Base-by-base conservation (phyloP, 30 jellyfish, hydroid and myxozoan genomes). In the Hydractinia echinata region DNA sequence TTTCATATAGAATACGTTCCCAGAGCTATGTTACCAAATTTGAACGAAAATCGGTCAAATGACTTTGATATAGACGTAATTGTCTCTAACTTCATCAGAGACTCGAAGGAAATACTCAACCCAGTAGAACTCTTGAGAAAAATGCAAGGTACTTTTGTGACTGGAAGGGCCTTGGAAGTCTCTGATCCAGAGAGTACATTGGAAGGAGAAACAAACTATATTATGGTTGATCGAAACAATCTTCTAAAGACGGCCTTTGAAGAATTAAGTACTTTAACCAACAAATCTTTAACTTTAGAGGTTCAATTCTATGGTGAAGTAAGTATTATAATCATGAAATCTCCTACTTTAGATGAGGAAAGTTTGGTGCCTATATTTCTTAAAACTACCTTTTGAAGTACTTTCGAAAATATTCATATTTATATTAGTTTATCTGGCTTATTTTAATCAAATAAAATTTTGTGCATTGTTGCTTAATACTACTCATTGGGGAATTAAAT, bases 81-180 rank as follows among this genome's bases (percentile, higher is more conserved):
- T 56, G 10, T 10, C 68, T 15, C 10, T 10, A 56, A 56, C 15
- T 56, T 56, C 15, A 56, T 56, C 10, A 56, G 10, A 9, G 68
- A 56, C 10, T 9, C 10, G 13, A 9, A 9, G 15, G 15, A 10
- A 9, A 15, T 9, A 56, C 13, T 56, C 68, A 67, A 67, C 39
- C 78, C 78, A 9, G 78, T 67, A 9, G 78, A 15, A 9, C 18
- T 67, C 9, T 20, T 67, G 9, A 15, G 50, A 67, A 67, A 67
- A 67, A 19, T 19, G 39, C 78, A 67, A 67, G 20, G 20, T 9
- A 9, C 9, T 19, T 48, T 67, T 67, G 78, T 67, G 10, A 67
- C 39, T 20, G 78, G 78, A 9, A 11, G 78, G 11, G 51, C 78
- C n/a, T n/a, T n/a, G n/a, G n/a, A n/a, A n/a, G n/a, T n/a, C n/a